Base-by-base conservation (phyloP, 2,113 vertebrate species). In the Polyodon spathula region DNA sequence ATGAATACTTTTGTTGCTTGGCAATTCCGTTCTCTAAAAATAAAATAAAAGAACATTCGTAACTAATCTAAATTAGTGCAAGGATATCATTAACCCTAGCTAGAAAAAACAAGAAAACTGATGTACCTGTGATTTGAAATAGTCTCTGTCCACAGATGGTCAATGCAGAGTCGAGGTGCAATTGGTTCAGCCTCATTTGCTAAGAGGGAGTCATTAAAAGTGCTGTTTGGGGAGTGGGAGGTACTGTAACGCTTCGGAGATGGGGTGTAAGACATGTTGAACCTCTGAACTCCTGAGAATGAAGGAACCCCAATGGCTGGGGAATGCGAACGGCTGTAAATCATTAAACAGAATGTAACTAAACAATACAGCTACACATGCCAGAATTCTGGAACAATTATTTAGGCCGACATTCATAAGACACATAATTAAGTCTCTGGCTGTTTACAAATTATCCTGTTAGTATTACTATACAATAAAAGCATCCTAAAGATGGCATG, bases 1-100 rank as follows among this genome's bases (percentile, higher is more conserved):
- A 96, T 86, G 70, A 97, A 99, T 12, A 96, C 92, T 83, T 97
- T 99, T 1, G 93, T 89, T 0, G 96, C 92, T 65, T 93, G 93
- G 72, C 91, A 92, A 75, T 88, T 97, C 82, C 93, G 95, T 79
- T 97, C 92, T 71, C 96, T 98, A 67, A 1, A 69, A 65, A 43
- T 59, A 8, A 44, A 52, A 62, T 58, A 67, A 40, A 38, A 6
- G 40, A 50, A 27, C 11, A 11, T 56, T 27, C 11, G 8, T 27
- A 27, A 27, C 27, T 27, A 27, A 27, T 27, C 27, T 27, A 27
- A 27, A 27, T 3, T 27, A 27, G 27, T 2, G 27, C 27, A 27
- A 27, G 27, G 27, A 27, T 27, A 27, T 27, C 27, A 27, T 27
- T 27, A 27, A 27, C 27, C 27, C 27, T 2, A 27, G 27, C 27